These are phyloP conservation scores for Neodiprion pinetum DNA, from an alignment of 1,140 invertebrate species.

Conservation along the genomic window DNA sequence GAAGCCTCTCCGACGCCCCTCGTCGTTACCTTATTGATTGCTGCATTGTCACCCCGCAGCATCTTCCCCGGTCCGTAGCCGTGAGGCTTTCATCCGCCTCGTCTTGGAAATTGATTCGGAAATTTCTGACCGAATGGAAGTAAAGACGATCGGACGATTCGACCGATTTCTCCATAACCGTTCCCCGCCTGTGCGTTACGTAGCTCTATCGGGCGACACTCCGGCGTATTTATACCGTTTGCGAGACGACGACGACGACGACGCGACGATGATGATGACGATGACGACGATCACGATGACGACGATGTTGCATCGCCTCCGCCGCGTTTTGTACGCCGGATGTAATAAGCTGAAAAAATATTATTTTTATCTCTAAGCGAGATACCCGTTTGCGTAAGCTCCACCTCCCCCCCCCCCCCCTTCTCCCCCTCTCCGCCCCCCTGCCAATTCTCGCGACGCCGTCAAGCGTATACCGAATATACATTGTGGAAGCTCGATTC, in stretches of 20 bases:
- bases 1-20: conserved; percentile 46
- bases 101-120: neutral
- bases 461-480: too few species aligned
- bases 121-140: neutral
- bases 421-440: neutral
- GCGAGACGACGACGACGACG: too few species aligned
- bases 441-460: too few species aligned
- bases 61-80: conserved; percentile 30
- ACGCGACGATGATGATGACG: too few species aligned
- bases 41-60: conserved; percentile 55
- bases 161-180: conserved; percentile 31
- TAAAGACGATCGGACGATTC: neutral
- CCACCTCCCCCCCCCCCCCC: neutral
- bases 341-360: conserved; percentile 8
- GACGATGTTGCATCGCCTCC: too few species aligned
- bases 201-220: neutral
- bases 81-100: conserved; percentile 44
- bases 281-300: too few species aligned
- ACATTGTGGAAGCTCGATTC: neutral
- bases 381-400: neutral
- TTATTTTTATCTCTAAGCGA: neutral
- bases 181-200: conserved; percentile 32
- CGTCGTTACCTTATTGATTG: conserved; percentile 64
- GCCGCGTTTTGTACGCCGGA: neutral
- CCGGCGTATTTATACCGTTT: too few species aligned